A percentile compares a stretch with the other conserved stretches of the same genome.
phyloP scores from a whole-genome alignment of 2,113 vertebrate genomes.

The Lontra canadensis region DNA sequence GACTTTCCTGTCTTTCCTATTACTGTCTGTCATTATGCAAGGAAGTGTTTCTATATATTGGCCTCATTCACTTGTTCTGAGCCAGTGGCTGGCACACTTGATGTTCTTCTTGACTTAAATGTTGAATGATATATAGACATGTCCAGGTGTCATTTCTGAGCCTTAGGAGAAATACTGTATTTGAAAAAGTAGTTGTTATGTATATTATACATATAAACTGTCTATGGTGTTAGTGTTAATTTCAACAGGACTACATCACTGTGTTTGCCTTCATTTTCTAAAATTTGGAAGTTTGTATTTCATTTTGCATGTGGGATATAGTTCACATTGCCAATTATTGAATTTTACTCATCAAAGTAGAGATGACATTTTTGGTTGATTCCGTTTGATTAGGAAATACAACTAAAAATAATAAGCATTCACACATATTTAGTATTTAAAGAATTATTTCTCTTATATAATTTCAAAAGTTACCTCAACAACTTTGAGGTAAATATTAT shows the following conservation, averaged over 20 bases:
- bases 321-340: neutral
- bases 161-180: neutral
- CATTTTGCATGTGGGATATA: neutral
- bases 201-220: neutral
- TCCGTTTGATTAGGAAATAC: neutral
- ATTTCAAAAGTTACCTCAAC: neutral
- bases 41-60: neutral
- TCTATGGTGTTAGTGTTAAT: neutral
- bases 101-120: neutral
- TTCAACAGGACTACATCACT: neutral
- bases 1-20: neutral
- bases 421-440: neutral
- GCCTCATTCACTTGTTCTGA: neutral
- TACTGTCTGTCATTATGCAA: neutral
- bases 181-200: neutral
- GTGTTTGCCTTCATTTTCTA: neutral
- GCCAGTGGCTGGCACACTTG: neutral
- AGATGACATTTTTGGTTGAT: neutral
- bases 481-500: neutral
- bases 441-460: neutral
- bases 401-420: neutral
- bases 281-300: neutral
- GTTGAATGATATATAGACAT: neutral
- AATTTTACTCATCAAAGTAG: neutral
- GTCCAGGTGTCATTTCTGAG: neutral